Conservation (phyloP, 2,113 vertebrate species). For the Catharus fuscescens region DNA sequence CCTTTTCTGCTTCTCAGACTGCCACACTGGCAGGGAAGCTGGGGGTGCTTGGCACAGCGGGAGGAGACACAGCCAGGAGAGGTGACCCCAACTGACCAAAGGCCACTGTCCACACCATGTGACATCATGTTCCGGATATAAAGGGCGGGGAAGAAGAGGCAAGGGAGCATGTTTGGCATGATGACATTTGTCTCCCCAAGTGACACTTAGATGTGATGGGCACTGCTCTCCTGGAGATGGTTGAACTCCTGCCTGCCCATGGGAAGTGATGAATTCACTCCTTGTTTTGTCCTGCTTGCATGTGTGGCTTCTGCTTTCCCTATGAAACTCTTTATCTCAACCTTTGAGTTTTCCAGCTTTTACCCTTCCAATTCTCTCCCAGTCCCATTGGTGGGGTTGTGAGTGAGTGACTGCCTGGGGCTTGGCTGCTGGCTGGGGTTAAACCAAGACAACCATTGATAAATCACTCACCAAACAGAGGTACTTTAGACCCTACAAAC, state of each 20-base stretch:
- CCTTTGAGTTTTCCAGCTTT: background rate
- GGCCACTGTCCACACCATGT: background rate
- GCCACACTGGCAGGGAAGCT: background rate
- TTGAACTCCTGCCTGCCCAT: background rate
- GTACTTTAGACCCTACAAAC: background rate
- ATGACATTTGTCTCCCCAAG: background rate
- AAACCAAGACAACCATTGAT: background rate
- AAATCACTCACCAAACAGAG: background rate
- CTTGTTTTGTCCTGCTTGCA: background rate
- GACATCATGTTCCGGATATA: fast-evolving
- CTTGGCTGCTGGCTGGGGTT: background rate
- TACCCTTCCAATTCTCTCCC: background rate
- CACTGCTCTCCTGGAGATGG: background rate
- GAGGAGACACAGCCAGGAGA: background rate
- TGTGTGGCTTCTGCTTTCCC: background rate
- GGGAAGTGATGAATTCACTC: background rate
- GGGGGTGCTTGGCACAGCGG: background rate
- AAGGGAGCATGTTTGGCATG: background rate
- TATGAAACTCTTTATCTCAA: background rate
- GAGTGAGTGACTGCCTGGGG: fast-evolving
- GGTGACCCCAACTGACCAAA: background rate
- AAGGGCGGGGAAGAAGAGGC: background rate
- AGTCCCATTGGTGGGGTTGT: fast-evolving
- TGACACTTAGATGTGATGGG: background rate
- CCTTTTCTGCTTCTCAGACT: background rate